A percentile compares a stretch with the other conserved stretches of the same genome.
Conservation (phyloP, 1,140 invertebrate genomes). For the Drosophila melanica region DNA sequence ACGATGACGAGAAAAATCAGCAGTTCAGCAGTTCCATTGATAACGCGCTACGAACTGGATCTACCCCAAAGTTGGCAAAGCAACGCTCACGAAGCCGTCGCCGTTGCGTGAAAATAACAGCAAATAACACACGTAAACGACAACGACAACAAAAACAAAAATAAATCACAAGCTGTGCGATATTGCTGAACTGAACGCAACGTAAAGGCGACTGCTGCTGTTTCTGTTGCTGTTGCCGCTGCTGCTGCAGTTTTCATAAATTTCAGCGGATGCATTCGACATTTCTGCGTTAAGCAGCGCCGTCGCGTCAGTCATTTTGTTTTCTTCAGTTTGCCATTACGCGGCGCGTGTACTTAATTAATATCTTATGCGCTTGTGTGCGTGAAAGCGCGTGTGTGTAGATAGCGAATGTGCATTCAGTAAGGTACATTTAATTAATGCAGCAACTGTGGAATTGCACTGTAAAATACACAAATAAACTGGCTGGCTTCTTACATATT, state of each 20-base stretch:
- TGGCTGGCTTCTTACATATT: slow-evolving; percentile 21
- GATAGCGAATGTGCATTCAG: slow-evolving; percentile 10
- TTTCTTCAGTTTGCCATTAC: slow-evolving; percentile 14
- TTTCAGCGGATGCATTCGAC: slow-evolving; percentile 22
- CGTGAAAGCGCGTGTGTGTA: slow-evolving; percentile 6
- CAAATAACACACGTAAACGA: slow-evolving; percentile 20
- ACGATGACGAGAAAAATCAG: slow-evolving; percentile 76
- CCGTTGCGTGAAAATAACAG: slow-evolving; percentile 19
- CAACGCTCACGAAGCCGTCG: slow-evolving; percentile 40
- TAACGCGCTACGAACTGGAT: slow-evolving; percentile 77
- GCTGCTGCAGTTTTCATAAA: slow-evolving; percentile 49
- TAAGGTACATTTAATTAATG: slow-evolving; percentile 49
- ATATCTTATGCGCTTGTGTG: slow-evolving; percentile 3
- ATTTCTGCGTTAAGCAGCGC: slow-evolving; percentile 6
- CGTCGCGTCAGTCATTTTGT: neutral
- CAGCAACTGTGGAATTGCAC: slow-evolving; percentile 10
- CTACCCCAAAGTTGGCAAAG: slow-evolving; percentile 46
- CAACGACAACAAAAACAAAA: slow-evolving; percentile 5
- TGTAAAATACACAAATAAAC: neutral
- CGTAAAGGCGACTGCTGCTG: slow-evolving; percentile 19
- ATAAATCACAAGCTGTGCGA: neutral
- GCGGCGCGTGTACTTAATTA: slow-evolving; percentile 62
- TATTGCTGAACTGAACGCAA: slow-evolving; percentile 8
- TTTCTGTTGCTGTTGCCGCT: neutral
- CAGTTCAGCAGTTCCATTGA: slow-evolving; percentile 75